These are phyloP conservation scores for Athene cunicularia DNA, from an alignment of 2,113 vertebrate genomes.

Conservation along the genomic window DNA sequence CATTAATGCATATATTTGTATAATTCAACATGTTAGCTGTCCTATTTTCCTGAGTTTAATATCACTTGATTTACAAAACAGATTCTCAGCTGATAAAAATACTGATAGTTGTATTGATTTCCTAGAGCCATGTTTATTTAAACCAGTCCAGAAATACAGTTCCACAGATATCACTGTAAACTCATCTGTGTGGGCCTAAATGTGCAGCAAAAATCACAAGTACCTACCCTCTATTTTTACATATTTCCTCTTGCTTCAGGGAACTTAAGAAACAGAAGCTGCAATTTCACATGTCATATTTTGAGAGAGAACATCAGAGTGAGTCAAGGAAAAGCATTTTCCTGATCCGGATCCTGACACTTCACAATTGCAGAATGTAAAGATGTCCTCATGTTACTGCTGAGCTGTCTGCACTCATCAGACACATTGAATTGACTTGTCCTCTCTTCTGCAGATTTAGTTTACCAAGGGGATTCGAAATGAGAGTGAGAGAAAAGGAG, in stretches of 20 bases:
- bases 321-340: constrained; percentile 11
- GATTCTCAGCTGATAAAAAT: background rate
- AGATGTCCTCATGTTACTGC: background rate
- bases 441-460: background rate
- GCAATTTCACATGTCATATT: background rate
- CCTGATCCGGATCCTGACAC: background rate
- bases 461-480: background rate
- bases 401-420: constrained; percentile 17
- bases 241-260: background rate
- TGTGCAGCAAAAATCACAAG: background rate
- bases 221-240: background rate
- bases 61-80: background rate
- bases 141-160: background rate
- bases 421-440: background rate
- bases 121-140: background rate
- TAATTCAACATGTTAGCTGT: background rate
- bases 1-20: background rate
- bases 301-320: background rate
- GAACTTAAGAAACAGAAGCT: constrained; percentile 1
- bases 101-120: background rate
- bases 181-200: background rate
- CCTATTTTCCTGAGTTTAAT: background rate
- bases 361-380: background rate
- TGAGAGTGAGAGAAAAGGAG: background rate
- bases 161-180: background rate